phyloP scores from a whole-genome alignment of 2,113 vertebrate species.

The Chrysochloris asiatica region DNA sequence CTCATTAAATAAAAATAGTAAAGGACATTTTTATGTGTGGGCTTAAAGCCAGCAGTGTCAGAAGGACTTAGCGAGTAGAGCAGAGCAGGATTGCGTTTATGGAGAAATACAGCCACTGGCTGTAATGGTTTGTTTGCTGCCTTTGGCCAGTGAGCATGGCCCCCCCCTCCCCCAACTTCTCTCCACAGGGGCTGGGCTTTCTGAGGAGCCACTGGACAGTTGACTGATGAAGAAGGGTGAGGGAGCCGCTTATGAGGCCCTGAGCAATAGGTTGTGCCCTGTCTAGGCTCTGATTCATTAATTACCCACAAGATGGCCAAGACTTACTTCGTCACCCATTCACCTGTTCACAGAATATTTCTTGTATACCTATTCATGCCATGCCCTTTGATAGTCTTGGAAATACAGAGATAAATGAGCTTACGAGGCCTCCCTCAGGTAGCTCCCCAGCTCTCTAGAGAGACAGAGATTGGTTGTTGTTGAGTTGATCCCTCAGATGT shows the following conservation, averaged over 20 bases:
- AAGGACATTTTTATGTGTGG: conserved; percentile 47
- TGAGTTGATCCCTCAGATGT: neutral
- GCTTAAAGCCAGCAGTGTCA: conserved; percentile 59
- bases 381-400: neutral
- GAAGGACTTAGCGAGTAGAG: conserved; percentile 55
- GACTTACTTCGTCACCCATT: fast-evolving
- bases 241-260: neutral
- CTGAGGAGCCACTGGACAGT: neutral
- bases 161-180: neutral
- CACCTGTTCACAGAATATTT: fast-evolving
- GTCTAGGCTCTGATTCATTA: neutral
- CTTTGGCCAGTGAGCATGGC: neutral
- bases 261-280: fast-evolving
- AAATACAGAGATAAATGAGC: neutral
- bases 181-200: neutral
- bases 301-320: too few species aligned
- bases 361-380: neutral
- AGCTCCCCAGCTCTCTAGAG: neutral
- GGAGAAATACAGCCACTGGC: neutral
- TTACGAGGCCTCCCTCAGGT: neutral
- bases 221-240: neutral
- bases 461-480: neutral
- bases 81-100: conserved; percentile 34
- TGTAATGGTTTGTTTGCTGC: neutral
- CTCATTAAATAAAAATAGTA: conserved; percentile 63